A percentile compares a stretch with the other conserved stretches of the same genome.
Conservation (phyloP, 2,888 invertebrate species). For the Hemithea aestivaria region DNA sequence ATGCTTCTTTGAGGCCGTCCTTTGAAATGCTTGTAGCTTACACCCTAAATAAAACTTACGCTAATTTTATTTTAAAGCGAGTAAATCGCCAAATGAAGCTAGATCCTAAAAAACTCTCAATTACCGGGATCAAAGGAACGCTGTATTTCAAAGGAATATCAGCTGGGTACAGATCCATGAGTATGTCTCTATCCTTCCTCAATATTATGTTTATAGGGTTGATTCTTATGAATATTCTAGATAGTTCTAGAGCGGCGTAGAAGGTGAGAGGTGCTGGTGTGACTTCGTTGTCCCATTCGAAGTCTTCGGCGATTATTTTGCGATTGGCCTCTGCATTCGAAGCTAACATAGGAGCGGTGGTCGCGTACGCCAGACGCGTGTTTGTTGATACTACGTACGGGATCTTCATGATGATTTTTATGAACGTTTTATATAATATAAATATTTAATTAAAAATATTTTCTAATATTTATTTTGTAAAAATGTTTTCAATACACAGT, state of each 20-base stretch:
- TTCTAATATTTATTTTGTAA: no score
- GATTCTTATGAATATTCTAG: conserved; percentile 62
- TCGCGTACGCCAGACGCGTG: conserved; percentile 51
- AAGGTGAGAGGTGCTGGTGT: conserved; percentile 65
- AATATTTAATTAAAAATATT: no score
- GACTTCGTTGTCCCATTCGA: conserved; percentile 63
- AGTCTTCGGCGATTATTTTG: conserved; percentile 61
- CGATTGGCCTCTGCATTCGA: conserved; percentile 49
- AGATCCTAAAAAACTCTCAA: no score
- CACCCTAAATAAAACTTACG: no score
- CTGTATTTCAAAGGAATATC: conserved; percentile 78
- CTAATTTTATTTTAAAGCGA: no score
- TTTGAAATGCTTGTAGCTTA: no score
- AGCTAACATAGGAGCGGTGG: conserved; percentile 42
- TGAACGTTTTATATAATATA: no score
- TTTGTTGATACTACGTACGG: conserved; percentile 62
- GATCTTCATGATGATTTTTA: conserved; percentile 54
- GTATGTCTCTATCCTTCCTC: conserved; percentile 75
- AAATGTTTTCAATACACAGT: no score
- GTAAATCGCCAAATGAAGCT: no score
- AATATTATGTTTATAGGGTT: conserved; percentile 78
- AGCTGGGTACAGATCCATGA: conserved; percentile 80
- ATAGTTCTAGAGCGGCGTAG: conserved; percentile 50
- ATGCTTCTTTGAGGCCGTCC: no score
- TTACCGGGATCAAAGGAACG: conserved; percentile 74